Evolutionary conservation across 2,113 vertebrate genomes (phyloP).

Genomic region (Erinaceus europaeus): DNA sequence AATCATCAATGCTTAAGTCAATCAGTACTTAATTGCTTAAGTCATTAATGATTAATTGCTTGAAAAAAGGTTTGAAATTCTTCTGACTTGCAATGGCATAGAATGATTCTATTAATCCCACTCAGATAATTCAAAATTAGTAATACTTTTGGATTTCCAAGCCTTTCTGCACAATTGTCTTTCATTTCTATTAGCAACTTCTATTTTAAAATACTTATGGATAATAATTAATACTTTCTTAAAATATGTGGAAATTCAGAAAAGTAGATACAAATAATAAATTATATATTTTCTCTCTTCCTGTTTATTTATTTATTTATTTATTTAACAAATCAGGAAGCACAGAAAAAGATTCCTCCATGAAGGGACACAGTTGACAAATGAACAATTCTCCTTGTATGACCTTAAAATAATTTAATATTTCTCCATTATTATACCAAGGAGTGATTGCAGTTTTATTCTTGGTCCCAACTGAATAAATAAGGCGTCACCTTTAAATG

Average conservation of each 20-base stretch:
- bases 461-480: constrained; percentile 40
- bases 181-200: too few relatives aligned
- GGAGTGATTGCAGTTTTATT: constrained; percentile 57
- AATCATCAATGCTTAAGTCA: too few relatives aligned
- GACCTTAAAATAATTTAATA: constrained; percentile 73
- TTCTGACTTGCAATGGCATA: background rate
- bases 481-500: constrained; percentile 59
- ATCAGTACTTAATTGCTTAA: too few relatives aligned
- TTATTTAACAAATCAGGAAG: background rate
- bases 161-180: too few relatives aligned
- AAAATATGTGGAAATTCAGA: background rate
- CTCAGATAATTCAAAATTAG: background rate
- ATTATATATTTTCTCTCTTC: background rate
- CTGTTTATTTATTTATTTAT: background rate
- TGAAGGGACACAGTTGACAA: constrained; percentile 32
- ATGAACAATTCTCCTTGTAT: constrained; percentile 56
- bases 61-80: background rate
- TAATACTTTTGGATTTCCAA: background rate
- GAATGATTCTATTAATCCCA: background rate
- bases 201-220: background rate
- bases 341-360: background rate
- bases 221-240: background rate
- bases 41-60: too few relatives aligned
- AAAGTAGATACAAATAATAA: background rate
- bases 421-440: constrained; percentile 62